phyloP scores from a whole-genome alignment of 2,888 invertebrate species.

The Sinelater perroti region DNA sequence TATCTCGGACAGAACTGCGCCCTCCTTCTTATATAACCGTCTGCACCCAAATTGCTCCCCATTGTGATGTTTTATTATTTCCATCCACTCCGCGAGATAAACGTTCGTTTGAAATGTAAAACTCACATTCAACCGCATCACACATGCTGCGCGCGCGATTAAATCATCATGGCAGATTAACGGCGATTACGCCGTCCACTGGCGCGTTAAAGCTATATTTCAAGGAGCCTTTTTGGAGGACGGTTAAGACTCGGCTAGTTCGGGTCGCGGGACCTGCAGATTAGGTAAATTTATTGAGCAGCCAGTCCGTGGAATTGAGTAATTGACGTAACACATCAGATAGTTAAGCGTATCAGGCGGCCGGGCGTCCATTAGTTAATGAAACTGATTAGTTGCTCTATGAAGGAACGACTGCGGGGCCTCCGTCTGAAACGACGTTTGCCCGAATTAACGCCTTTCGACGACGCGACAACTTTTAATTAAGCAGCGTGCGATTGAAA shows the following conservation, averaged over 20 bases:
- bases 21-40: slow-evolving; percentile 23
- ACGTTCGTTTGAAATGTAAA: slow-evolving; percentile 11
- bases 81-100: slow-evolving; percentile 4
- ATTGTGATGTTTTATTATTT: slow-evolving; percentile 21
- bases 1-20: slow-evolving; percentile 24
- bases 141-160: slow-evolving; percentile 17
- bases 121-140: slow-evolving; percentile 17
- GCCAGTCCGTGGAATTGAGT: slow-evolving; percentile 23
- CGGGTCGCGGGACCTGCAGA: slow-evolving; percentile 11
- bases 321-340: slow-evolving; percentile 29
- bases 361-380: slow-evolving; percentile 34
- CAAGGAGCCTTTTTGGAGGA: slow-evolving; percentile 3
- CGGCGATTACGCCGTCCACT: slow-evolving; percentile 9
- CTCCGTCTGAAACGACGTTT: slow-evolving; percentile 10
- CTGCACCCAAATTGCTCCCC: slow-evolving; percentile 20
- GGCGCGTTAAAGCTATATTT: not conserved
- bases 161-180: slow-evolving; percentile 17
- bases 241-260: slow-evolving; percentile 12
- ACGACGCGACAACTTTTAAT: not conserved
- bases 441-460: slow-evolving; percentile 10
- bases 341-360: slow-evolving; percentile 30
- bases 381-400: slow-evolving; percentile 32
- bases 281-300: slow-evolving; percentile 27
- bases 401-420: slow-evolving; percentile 13
- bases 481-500: too few relatives aligned